Conservation (phyloP, 1,140 invertebrate genomes). For the Ridgeia piscesae region DNA sequence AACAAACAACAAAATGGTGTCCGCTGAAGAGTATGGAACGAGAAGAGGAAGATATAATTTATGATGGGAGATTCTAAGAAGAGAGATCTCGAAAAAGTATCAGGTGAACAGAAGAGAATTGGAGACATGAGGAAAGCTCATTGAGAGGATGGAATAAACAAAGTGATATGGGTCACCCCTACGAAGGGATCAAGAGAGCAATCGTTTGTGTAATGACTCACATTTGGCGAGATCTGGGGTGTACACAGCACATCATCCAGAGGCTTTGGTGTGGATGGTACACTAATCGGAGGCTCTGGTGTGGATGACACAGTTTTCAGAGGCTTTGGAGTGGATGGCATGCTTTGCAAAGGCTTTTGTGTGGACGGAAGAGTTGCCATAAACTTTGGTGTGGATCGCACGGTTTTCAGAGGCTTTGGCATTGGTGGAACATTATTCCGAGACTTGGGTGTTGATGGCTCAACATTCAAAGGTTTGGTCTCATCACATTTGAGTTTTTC, state of each 20-base stretch:
- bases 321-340: background rate
- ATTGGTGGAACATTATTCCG: background rate
- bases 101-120: no score
- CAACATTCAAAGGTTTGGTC: background rate
- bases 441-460: background rate
- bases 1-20: background rate
- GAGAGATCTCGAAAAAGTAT: no score
- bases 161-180: no score
- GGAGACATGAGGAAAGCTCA: no score
- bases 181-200: no score
- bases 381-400: background rate
- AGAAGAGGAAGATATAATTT: no score
- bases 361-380: background rate
- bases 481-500: slow-evolving; percentile 6
- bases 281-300: background rate
- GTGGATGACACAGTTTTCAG: background rate
- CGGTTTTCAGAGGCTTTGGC: background rate
- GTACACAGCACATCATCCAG: background rate
- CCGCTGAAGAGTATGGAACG: no score
- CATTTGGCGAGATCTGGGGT: background rate
- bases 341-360: background rate
- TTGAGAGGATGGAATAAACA: no score
- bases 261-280: background rate
- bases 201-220: background rate
- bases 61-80: no score